phyloP scores from a whole-genome alignment of 2,113 vertebrate genomes.

The Gyps fulvus region DNA sequence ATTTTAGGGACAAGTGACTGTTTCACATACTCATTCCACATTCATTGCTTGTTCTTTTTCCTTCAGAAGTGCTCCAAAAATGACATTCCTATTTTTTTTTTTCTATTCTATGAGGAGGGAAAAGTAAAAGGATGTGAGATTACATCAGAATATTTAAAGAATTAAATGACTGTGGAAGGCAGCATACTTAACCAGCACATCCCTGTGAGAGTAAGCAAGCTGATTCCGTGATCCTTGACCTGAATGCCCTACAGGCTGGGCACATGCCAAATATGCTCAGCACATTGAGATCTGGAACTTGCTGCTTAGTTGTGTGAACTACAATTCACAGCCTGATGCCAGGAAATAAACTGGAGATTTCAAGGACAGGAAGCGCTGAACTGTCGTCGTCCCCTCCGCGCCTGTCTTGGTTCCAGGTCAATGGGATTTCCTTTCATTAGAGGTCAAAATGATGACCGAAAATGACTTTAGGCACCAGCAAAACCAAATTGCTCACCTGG shows the following conservation, averaged over 20 bases:
- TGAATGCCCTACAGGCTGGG: not conserved
- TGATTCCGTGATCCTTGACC: not conserved
- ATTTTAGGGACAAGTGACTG: not conserved
- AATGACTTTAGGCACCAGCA: not conserved
- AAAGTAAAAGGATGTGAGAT: not conserved
- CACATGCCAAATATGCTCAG: not conserved
- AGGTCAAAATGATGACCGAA: not conserved
- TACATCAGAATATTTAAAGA: not conserved
- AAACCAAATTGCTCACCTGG: not conserved
- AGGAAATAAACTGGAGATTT: constrained; percentile 1
- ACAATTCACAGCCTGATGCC: not conserved
- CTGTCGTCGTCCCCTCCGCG: not conserved
- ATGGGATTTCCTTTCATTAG: not conserved
- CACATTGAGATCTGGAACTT: constrained; percentile 12
- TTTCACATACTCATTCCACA: not conserved
- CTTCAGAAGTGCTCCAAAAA: not conserved
- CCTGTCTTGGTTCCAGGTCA: not conserved
- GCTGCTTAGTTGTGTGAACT: not conserved
- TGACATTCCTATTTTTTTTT: not conserved
- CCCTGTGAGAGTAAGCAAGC: not conserved
- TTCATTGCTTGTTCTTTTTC: not conserved
- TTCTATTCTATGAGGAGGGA: not conserved
- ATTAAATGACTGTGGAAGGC: not conserved
- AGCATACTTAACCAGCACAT: not conserved
- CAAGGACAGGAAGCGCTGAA: constrained; percentile 27